These are phyloP conservation scores for Ecliptopera silaceata DNA, from an alignment of 2,888 invertebrate genomes.

Conservation along the genomic window DNA sequence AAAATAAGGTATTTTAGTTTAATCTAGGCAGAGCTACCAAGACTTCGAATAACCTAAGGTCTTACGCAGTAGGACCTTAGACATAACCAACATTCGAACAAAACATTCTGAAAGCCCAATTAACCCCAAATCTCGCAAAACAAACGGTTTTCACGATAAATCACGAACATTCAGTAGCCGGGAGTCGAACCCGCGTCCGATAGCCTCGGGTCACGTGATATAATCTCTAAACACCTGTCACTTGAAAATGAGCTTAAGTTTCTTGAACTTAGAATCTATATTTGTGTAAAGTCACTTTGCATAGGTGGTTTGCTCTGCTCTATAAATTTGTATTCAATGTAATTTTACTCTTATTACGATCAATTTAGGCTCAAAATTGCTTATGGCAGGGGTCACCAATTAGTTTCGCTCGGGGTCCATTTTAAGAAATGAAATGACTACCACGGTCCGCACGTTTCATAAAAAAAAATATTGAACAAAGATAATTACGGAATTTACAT, in stretches of 20 bases:
- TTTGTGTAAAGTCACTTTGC: not conserved
- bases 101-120: slow-evolving; percentile 52
- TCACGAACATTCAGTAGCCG: slow-evolving; percentile 68
- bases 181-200: slow-evolving; percentile 69
- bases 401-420: too few relatives aligned
- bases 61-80: not conserved
- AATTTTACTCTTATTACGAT: not conserved
- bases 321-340: not conserved
- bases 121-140: slow-evolving; percentile 57
- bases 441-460: too few relatives aligned
- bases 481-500: too few relatives aligned
- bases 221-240: slow-evolving; percentile 45
- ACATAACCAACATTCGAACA: slow-evolving; percentile 4
- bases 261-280: not conserved
- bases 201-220: slow-evolving; percentile 76
- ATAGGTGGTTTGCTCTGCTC: too few relatives aligned
- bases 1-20: too few relatives aligned
- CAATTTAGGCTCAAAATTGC: not conserved
- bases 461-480: too few relatives aligned
- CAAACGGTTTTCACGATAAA: slow-evolving; percentile 67
- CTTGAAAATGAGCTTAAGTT: not conserved
- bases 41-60: too few relatives aligned
- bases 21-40: too few relatives aligned
- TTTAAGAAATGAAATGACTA: too few relatives aligned
- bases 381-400: not conserved